Conservation (phyloP, 2,888 invertebrate genomes). For the Orthosia cruda region DNA sequence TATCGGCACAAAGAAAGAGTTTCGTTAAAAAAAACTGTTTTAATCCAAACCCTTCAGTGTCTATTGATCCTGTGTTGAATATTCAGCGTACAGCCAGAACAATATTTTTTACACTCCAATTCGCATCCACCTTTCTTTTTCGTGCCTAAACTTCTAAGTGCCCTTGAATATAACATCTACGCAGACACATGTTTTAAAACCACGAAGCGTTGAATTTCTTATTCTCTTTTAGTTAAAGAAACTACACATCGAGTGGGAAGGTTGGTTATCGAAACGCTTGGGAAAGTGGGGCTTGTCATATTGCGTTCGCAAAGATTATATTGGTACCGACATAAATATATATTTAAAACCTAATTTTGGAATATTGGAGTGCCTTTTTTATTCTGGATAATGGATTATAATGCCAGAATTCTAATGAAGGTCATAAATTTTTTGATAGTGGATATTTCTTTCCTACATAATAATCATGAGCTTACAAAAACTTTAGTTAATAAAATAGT, state of each 20-base stretch:
- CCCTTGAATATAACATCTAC: conserved; percentile 69
- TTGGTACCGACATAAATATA: background rate
- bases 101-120: conserved; percentile 79
- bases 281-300: conserved; percentile 7
- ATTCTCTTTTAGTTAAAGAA: conserved; percentile 59
- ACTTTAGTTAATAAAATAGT: background rate
- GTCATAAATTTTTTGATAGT: background rate
- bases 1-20: conserved; percentile 43
- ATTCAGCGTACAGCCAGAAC: conserved; percentile 73
- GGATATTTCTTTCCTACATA: background rate
- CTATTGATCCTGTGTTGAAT: conserved; percentile 76
- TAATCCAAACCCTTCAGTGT: conserved; percentile 71
- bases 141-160: conserved; percentile 77
- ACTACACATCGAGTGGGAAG: conserved; percentile 37
- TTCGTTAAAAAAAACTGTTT: conserved; percentile 69
- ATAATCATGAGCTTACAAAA: background rate
- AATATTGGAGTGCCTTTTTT: background rate
- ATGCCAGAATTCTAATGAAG: background rate
- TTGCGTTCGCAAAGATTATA: background rate
- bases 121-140: conserved; percentile 77
- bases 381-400: background rate
- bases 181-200: conserved; percentile 67
- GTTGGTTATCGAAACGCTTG: conserved; percentile 17
- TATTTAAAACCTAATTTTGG: conserved; percentile 2
- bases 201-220: conserved; percentile 52